A percentile compares a stretch with the other conserved stretches of the same genome.
Evolutionary conservation across 1,140 invertebrate genomes (phyloP).

Genomic region (Lycorma delicatula): DNA sequence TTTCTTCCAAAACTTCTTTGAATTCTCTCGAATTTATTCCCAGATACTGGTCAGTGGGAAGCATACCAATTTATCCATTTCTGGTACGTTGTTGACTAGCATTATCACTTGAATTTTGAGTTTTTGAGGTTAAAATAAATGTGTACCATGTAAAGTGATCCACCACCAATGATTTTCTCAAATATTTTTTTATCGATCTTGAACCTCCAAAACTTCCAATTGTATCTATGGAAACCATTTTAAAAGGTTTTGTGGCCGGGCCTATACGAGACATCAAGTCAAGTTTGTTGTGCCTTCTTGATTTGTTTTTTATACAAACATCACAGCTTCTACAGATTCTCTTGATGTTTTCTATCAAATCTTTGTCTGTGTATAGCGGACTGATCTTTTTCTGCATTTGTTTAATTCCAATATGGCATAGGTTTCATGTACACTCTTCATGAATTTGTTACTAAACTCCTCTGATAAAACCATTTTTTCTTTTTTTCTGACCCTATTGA

Average conservation of each 20-base stretch:
- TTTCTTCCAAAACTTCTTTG: no score
- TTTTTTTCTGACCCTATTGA: slow-evolving; percentile 23
- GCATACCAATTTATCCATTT: slow-evolving; percentile 19
- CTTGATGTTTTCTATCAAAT: slow-evolving; percentile 25
- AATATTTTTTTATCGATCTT: slow-evolving; percentile 27
- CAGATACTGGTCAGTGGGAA: slow-evolving; percentile 25
- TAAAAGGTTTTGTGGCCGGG: slow-evolving; percentile 33
- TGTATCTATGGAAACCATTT: slow-evolving; percentile 32
- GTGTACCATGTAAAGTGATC: slow-evolving; percentile 25
- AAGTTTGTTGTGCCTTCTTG: slow-evolving; percentile 25
- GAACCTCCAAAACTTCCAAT: slow-evolving; percentile 32
- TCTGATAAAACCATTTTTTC: slow-evolving; percentile 23
- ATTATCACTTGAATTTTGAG: no score
- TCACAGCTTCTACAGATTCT: slow-evolving; percentile 30
- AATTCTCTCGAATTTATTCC: slow-evolving; percentile 27
- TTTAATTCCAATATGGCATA: slow-evolving; percentile 24
- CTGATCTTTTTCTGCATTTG: slow-evolving; percentile 25
- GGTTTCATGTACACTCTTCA: slow-evolving; percentile 25
- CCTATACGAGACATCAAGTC: slow-evolving; percentile 31
- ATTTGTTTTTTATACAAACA: slow-evolving; percentile 35
- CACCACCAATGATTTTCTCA: slow-evolving; percentile 27
- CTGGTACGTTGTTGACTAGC: slow-evolving; percentile 16
- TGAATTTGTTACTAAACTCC: slow-evolving; percentile 22
- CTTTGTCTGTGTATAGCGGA: slow-evolving; percentile 25
- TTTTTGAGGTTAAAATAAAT: slow-evolving; percentile 22